These are phyloP conservation scores for Acyrthosiphon pisum DNA, from an alignment of 1,140 invertebrate genomes.

Conservation along the genomic window DNA sequence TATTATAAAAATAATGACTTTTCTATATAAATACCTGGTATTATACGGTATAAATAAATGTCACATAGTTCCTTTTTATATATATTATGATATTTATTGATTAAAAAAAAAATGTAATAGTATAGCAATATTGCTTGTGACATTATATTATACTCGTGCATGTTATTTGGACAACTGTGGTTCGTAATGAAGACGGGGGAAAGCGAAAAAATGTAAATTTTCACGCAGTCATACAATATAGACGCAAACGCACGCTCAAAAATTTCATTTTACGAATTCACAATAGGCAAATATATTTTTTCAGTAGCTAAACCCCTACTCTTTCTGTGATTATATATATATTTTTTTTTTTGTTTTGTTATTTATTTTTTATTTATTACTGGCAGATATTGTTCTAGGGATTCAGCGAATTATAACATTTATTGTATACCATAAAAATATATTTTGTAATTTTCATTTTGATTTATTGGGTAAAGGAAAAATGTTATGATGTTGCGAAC, in stretches of 20 bases:
- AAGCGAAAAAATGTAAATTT: conserved; percentile 33
- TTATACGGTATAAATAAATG: conserved; percentile 50
- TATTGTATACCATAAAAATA: conserved; percentile 44
- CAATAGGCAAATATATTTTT: conserved; percentile 47
- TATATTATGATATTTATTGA: conserved; percentile 40
- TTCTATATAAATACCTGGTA: conserved; percentile 50
- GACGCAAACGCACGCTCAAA: conserved; percentile 52
- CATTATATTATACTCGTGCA: conserved; percentile 43
- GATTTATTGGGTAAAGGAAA: conserved; percentile 1
- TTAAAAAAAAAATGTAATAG: conserved; percentile 34
- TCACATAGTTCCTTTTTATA: conserved; percentile 56
- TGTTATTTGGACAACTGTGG: conserved; percentile 51
- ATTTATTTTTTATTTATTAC: conserved; percentile 54
- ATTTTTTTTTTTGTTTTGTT: conserved; percentile 43
- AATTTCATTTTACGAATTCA: conserved; percentile 51
- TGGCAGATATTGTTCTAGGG: conserved; percentile 34
- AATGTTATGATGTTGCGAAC: not conserved
- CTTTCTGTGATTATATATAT: conserved; percentile 53
- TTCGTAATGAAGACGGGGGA: conserved; percentile 36
- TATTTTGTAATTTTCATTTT: conserved; percentile 32
- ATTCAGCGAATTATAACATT: conserved; percentile 41
- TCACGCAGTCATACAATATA: conserved; percentile 35
- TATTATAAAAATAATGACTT: conserved; percentile 55
- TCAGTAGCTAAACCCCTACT: conserved; percentile 36
- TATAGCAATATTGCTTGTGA: conserved; percentile 54